These are phyloP conservation scores for Lithophane semibrunnea DNA, from an alignment of 2,888 invertebrate species.

Conservation along the genomic window DNA sequence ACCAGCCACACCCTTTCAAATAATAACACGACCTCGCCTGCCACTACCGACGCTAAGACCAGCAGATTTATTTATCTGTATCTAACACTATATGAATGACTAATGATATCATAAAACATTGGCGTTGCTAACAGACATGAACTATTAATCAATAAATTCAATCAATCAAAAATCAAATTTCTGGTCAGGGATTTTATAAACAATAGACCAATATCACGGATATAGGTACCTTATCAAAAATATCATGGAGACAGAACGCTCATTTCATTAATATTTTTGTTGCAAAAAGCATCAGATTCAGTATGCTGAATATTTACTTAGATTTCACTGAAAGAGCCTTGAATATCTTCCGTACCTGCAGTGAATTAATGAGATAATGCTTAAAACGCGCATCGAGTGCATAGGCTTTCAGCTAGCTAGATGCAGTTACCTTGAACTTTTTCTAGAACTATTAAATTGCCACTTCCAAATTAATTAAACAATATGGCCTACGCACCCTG, in stretches of 20 bases:
- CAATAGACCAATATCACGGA: neutral
- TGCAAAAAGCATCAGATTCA: neutral
- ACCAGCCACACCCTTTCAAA: conserved; percentile 78
- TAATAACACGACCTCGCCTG: conserved; percentile 67
- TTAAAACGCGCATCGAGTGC: conserved; percentile 26
- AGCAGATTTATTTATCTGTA: conserved; percentile 10
- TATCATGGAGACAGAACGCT: neutral
- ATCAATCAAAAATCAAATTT: conserved; percentile 22
- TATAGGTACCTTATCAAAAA: neutral
- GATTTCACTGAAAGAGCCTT: conserved; percentile 38
- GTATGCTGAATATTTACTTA: conserved; percentile 10
- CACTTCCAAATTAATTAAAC: neutral
- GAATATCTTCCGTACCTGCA: conserved; percentile 7
- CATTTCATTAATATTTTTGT: neutral
- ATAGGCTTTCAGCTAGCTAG: neutral
- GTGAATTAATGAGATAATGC: conserved; percentile 21
- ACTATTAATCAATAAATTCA: conserved; percentile 44
- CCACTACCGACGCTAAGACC: conserved; percentile 13
- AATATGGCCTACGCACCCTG: neutral
- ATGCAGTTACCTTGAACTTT: conserved; percentile 22
- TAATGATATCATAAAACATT: conserved; percentile 39
- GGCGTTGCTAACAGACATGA: conserved; percentile 14
- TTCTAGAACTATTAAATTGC: neutral
- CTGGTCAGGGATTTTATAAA: conserved; percentile 22
- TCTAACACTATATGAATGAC: conserved; percentile 25